phyloP scores from a whole-genome alignment of 2,797 vertebrate species.

The Ptychadena robeensis region DNA sequence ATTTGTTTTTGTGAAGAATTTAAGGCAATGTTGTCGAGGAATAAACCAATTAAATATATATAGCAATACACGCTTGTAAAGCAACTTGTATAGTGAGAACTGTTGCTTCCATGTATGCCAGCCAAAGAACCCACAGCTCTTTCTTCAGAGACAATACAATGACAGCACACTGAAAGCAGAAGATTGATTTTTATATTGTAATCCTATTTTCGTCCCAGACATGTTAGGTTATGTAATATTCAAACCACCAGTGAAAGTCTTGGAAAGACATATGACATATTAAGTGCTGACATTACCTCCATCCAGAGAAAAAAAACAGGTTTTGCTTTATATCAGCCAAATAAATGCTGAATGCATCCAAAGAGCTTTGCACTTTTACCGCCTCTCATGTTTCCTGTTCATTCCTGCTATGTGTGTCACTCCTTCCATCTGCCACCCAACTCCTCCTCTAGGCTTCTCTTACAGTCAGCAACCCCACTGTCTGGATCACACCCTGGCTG shows the following conservation, averaged over 20 bases:
- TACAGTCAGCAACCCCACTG: conserved; percentile 19
- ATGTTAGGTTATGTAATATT: not conserved
- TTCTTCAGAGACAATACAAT: not conserved
- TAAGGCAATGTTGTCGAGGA: too few species aligned
- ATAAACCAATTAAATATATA: too few species aligned
- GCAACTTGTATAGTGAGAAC: not conserved
- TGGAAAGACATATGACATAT: not conserved
- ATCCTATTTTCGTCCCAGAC: not conserved
- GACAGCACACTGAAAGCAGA: not conserved
- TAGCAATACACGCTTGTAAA: not conserved
- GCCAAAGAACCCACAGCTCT: not conserved
- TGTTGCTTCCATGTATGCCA: not conserved
- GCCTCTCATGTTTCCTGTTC: conserved; percentile 47
- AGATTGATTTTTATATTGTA: not conserved
- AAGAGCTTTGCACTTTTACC: conserved; percentile 31
- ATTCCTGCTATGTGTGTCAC: conserved; percentile 50
- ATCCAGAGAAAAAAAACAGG: not conserved
- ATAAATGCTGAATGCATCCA: conserved; percentile 14
- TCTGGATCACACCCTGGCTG: conserved; percentile 51
- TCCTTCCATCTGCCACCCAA: conserved; percentile 34
- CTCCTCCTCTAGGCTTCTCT: conserved; percentile 33
- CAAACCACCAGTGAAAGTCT: not conserved
- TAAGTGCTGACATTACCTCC: not conserved
- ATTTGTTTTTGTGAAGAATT: too few species aligned
- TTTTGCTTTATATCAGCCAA: conserved; percentile 26